Evolutionary conservation across 2,113 vertebrate species (phyloP).

Genomic region (Pseudonaja textilis): DNA sequence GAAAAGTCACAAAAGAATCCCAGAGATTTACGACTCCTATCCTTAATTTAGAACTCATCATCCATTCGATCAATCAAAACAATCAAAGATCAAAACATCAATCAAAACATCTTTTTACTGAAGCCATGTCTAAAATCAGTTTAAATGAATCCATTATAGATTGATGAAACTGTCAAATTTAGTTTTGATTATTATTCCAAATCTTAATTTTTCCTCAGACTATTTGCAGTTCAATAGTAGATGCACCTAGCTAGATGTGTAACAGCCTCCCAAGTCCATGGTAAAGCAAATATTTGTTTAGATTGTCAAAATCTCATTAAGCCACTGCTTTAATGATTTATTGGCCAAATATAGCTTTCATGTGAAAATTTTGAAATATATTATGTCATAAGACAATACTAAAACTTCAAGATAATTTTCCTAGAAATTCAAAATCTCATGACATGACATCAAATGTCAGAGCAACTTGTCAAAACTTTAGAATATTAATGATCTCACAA

Average conservation of each 20-base stretch:
- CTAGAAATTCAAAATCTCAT: background rate
- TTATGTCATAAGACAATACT: background rate
- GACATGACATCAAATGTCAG: background rate
- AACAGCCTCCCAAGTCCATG: background rate
- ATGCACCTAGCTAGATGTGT: background rate
- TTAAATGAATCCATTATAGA: background rate
- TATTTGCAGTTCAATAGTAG: background rate
- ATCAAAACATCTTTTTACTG: background rate
- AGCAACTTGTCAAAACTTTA: background rate
- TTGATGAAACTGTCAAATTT: background rate
- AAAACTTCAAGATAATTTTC: background rate
- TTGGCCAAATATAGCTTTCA: background rate
- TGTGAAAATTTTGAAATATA: background rate
- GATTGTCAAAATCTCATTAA: background rate
- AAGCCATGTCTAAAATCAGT: background rate
- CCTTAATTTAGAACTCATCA: background rate
- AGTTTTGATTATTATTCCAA: background rate
- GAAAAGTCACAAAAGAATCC: background rate
- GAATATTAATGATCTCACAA: background rate
- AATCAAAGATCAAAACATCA: too few species aligned
- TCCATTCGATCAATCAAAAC: background rate
- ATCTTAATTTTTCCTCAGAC: background rate
- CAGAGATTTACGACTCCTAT: background rate
- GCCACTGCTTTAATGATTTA: background rate
- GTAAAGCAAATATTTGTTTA: background rate